phyloP scores from a whole-genome alignment of 2,888 invertebrate genomes.

The Dendrolimus houi region DNA sequence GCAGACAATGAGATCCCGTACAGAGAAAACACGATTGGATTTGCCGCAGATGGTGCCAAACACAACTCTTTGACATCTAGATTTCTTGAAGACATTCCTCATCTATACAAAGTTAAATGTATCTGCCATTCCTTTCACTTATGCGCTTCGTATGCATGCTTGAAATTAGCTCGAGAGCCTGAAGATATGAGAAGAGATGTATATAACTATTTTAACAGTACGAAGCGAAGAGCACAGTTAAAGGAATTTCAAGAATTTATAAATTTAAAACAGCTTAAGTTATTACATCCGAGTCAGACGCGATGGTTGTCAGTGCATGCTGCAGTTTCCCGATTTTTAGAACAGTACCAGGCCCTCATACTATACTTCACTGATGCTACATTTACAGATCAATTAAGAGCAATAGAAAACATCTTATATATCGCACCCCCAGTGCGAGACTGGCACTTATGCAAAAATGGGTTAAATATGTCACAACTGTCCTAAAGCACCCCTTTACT shows the following conservation, averaged over 20 bases:
- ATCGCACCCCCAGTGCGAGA: too few relatives aligned
- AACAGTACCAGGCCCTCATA: too few relatives aligned
- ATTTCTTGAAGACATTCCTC: slow-evolving; percentile 9
- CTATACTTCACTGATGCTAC: too few relatives aligned
- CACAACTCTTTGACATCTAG: slow-evolving; percentile 15
- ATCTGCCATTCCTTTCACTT: slow-evolving; percentile 17
- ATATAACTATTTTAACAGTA: slow-evolving; percentile 11
- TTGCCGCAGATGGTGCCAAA: slow-evolving; percentile 17
- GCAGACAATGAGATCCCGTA: slow-evolving; percentile 17
- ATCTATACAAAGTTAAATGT: slow-evolving; percentile 17
- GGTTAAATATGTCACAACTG: too few relatives aligned
- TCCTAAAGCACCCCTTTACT: too few relatives aligned
- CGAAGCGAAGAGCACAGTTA: slow-evolving; percentile 9
- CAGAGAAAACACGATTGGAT: slow-evolving; percentile 17
- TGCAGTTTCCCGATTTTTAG: too few relatives aligned
- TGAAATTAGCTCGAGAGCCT: slow-evolving; percentile 8
- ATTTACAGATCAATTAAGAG: too few relatives aligned
- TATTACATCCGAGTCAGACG: slow-evolving; percentile 5
- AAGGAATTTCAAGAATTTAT: slow-evolving; percentile 13
- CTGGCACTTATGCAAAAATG: too few relatives aligned
- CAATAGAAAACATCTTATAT: too few relatives aligned
- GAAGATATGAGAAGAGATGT: slow-evolving; percentile 10
- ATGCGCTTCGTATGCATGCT: slow-evolving; percentile 11
- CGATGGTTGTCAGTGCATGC: too few relatives aligned
- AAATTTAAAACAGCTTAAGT: slow-evolving; percentile 13